Base-by-base conservation (phyloP, 1,140 invertebrate species). In the Drosophila kohkoa region DNA sequence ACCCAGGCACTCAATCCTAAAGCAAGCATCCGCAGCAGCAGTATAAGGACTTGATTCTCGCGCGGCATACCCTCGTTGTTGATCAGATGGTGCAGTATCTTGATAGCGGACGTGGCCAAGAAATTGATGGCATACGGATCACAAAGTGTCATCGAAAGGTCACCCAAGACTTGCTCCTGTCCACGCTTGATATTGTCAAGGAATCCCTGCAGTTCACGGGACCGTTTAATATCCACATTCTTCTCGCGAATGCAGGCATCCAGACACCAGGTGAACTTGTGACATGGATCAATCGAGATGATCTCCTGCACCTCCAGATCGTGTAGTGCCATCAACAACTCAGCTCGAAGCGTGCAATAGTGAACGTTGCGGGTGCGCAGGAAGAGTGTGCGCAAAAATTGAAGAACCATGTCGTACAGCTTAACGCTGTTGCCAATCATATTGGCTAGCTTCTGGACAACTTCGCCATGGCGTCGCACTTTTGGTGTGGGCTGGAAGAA, bases 261-360 rank as follows among this genome's bases (percentile, higher is more conserved):
- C 74, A 99, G 94, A 93, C 98, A 99, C 98, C 99, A 99, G 0
- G 98, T 99, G 86, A 99, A 99, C 92, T 99, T 99, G 93, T 99
- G 99, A 92, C 98, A 99, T 3, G 98, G 98, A 94, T 99, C 99
- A 48, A 99, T 97, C 43, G 97, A 97, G 87, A 98, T 99, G 70
- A 99, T 99, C 91, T 99, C 98, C 93, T 99, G 97, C 8, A 97
- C 95, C 94, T 99, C 98, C 38, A 97, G 93, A 93, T 99, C 98
- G 93, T 99, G 98, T 8, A 99, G 93, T 1, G 98, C 97, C 98
- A 99, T 99, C 1, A 99, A 93, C 30, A 99, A 93, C 93, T 99
- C 98, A 0, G 98, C 98, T 88, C 98, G 94, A 25, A 99, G 93
- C 1, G 98, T 99, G 93, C 98, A 99, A 93, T 99, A 99, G 93